Evolutionary conservation across 2,113 vertebrate species (phyloP).

Genomic region (Pipra filicauda): DNA sequence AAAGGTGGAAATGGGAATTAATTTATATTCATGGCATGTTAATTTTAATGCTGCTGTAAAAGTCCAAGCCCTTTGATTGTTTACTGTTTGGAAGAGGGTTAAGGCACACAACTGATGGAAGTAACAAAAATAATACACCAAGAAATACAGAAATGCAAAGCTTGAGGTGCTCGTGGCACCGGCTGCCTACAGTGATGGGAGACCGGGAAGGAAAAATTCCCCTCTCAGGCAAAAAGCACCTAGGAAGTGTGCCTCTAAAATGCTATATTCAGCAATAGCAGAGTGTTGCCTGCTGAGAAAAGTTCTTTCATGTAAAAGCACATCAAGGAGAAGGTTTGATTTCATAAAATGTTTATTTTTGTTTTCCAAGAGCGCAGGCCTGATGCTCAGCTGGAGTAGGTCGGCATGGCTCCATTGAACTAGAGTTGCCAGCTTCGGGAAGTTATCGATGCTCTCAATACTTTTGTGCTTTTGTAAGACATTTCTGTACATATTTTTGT

Average conservation of each 20-base stretch:
- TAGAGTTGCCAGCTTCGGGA: background rate
- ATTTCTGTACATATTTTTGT: background rate
- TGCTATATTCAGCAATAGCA: background rate
- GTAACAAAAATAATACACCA: background rate
- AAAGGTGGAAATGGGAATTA: background rate
- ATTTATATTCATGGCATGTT: background rate
- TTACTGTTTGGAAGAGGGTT: background rate
- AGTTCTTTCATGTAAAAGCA: background rate
- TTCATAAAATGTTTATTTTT: constrained; percentile 36
- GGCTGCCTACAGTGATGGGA: background rate
- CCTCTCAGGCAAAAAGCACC: background rate
- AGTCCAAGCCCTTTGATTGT: background rate
- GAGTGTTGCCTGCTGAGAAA: background rate
- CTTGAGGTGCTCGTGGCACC: background rate
- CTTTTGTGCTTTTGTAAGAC: background rate
- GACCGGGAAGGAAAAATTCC: background rate
- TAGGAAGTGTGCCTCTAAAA: background rate
- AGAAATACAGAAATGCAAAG: background rate
- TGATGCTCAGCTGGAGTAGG: background rate
- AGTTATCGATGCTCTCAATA: background rate
- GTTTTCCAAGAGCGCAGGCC: background rate
- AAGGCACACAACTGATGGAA: background rate
- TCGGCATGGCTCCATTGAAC: background rate
- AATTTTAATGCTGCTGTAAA: background rate
- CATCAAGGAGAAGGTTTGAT: background rate